Conservation (phyloP, 2,888 invertebrate genomes). For the Carabus problematicus region DNA sequence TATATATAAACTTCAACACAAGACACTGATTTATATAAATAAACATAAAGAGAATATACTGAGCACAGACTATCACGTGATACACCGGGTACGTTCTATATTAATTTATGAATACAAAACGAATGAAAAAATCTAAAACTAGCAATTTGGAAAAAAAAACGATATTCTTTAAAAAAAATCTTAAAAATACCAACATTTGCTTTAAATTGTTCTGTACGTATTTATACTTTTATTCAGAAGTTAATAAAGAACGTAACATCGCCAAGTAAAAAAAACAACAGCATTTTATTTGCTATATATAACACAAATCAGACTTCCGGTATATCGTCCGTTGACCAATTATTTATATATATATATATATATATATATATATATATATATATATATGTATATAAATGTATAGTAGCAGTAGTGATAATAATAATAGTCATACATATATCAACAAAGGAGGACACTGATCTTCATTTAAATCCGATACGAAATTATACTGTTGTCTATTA, state of each 20-base stretch:
- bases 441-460: too few species aligned
- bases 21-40: conserved; percentile 26
- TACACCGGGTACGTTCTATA: not conserved
- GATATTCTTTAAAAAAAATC: conserved; percentile 1
- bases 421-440: not conserved
- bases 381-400: not conserved
- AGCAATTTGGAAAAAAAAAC: not conserved
- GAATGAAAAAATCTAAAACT: not conserved
- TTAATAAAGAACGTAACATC: too few species aligned
- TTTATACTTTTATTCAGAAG: not conserved
- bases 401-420: too few species aligned
- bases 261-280: too few species aligned
- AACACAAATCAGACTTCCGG: not conserved
- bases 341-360: conserved; percentile 1
- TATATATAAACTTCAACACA: conserved; percentile 33
- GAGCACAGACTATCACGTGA: conserved; percentile 26
- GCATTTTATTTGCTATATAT: too few species aligned
- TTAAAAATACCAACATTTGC: not conserved
- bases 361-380: not conserved
- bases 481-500: not conserved
- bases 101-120: conserved; percentile 11
- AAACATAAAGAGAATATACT: conserved; percentile 18
- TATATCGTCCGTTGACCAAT: not conserved
- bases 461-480: too few species aligned
- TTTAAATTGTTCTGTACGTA: not conserved